Evolutionary conservation across 2,888 invertebrate species (phyloP).

Genomic region (Tuberolachnus salignus): DNA sequence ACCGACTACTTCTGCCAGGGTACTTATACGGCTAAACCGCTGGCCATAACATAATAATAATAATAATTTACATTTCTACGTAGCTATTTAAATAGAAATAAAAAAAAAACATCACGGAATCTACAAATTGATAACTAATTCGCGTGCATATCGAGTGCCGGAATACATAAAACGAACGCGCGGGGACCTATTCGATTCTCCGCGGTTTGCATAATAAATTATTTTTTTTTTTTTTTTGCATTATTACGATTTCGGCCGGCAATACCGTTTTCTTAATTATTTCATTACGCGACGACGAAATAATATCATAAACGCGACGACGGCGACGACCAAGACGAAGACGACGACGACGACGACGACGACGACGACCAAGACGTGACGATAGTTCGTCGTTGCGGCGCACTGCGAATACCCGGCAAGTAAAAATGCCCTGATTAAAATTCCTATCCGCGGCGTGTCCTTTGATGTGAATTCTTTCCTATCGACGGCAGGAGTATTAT

Average conservation of each 20-base stretch:
- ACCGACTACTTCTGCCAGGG: no score
- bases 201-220: no score
- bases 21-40: no score
- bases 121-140: background rate
- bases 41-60: no score
- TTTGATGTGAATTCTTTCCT: constrained; percentile 52
- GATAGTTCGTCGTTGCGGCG: no score
- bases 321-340: no score
- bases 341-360: background rate
- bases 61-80: no score
- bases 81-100: no score
- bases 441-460: constrained; percentile 13
- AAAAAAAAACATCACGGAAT: no score
- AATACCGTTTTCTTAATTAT: background rate
- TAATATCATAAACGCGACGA: constrained; percentile 14
- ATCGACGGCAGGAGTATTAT: constrained; percentile 1
- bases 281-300: background rate
- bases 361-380: background rate
- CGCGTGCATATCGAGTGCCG: background rate
- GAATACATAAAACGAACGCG: background rate
- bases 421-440: constrained; percentile 53
- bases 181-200: no score
- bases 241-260: background rate
- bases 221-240: no score
- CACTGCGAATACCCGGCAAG: constrained; percentile 10